Percentiles rank a stretch among this genome's conserved stretches.
These are phyloP conservation scores for Eueides isabella DNA, from an alignment of 1,140 invertebrate species.

Conservation along the genomic window DNA sequence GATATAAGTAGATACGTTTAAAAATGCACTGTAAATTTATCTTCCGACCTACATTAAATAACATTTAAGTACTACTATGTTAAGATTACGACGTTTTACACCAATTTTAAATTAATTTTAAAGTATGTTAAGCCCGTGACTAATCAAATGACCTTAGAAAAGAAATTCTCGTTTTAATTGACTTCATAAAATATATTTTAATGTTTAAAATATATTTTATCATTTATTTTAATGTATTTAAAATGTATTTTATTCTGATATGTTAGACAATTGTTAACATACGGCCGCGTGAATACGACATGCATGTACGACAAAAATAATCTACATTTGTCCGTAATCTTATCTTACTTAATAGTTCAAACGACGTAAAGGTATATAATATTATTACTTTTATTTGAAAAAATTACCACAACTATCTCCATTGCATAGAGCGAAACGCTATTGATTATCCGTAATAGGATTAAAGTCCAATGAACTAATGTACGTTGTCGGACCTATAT, in stretches of 20 bases:
- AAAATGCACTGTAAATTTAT: background rate
- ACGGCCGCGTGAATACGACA: too few species aligned
- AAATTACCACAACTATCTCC: background rate
- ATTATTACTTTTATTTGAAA: background rate
- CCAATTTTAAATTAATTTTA: background rate
- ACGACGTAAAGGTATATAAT: background rate
- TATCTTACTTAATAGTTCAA: background rate
- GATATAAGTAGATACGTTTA: background rate
- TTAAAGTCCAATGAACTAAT: slow-evolving; percentile 14
- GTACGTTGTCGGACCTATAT: background rate
- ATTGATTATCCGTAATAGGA: slow-evolving; percentile 10
- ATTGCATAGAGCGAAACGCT: background rate
- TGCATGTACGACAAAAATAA: background rate
- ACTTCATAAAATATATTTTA: background rate
- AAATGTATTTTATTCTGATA: background rate
- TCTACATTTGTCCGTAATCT: background rate
- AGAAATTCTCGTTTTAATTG: background rate
- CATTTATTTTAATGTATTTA: background rate
- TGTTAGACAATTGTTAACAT: too few species aligned
- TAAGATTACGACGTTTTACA: background rate
- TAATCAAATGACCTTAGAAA: background rate
- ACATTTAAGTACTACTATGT: background rate
- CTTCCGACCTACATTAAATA: background rate
- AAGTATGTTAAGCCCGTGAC: background rate
- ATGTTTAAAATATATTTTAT: background rate